Base-by-base conservation (phyloP, 2,888 invertebrate genomes). In the Mallateleia sp. region DNA sequence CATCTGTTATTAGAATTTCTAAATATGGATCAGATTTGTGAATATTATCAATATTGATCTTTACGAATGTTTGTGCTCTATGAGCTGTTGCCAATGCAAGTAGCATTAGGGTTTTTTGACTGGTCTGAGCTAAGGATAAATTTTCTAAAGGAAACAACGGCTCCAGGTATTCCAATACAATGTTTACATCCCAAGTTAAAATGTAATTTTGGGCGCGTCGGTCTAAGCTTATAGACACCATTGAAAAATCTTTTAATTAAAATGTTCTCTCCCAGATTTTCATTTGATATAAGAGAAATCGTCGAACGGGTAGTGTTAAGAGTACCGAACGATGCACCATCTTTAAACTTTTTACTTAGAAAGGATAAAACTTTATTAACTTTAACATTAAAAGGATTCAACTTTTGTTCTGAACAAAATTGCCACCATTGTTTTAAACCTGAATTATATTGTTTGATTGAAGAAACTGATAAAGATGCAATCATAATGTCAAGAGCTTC, bases 151-250 rank as follows among this genome's bases (percentile, higher is more conserved):
- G 52, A 32, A 18, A 52, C n/a, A 8, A 47, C 4, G 67, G 8
- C 22, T 56, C 56, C 28, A 83, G 42, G 15, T 79, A 64, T 9
- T 82, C 38, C 14, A 85, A 20, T 4, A 79, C 75, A 4, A 32
- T 54, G 15, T 78, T 81, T 0, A 93, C 92, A 75, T 94, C 90
- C 93, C 93, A 93, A 0, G 87, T 92, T 6, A 56, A 38, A 45
- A 92, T 84, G 71, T 93, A n/a, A 92, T 72, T 85, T 90, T 3
- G 90, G 89, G 45, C 28, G 77, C 25, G 83, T 62, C 14, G 88
- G 83, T 66, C 77, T 87, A 22, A 80, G 38, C 34, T 75, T 62
- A 8, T 60, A 74, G 0, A 87, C 60, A 0, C 83, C 75, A 24
- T 67, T 54, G 56, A 88, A 87, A 77, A 88, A 88, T 58, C 85